Evolutionary conservation across 2,888 invertebrate genomes (phyloP).

Genomic region (Autographa pulchrina): DNA sequence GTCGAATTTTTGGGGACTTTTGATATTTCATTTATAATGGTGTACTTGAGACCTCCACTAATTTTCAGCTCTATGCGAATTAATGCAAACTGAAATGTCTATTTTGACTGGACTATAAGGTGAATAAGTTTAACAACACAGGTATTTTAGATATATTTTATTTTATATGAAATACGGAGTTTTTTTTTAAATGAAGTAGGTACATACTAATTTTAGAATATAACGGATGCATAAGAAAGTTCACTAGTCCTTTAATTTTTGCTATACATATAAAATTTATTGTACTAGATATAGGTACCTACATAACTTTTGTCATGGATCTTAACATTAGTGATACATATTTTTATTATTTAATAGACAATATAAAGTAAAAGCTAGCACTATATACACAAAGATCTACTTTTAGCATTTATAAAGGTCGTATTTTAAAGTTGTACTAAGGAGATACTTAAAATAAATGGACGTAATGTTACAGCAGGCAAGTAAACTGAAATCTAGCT

Average conservation of each 20-base stretch:
- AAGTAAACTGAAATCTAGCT: too few species aligned
- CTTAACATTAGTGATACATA: background rate
- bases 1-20: too few species aligned
- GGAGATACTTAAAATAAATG: background rate
- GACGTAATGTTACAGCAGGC: too few species aligned
- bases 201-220: background rate
- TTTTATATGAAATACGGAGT: background rate
- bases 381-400: background rate
- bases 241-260: background rate
- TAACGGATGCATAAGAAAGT: background rate
- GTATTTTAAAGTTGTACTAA: background rate
- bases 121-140: background rate
- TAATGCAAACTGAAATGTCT: too few species aligned
- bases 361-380: background rate
- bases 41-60: too few species aligned
- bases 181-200: background rate
- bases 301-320: slow-evolving; percentile 1
- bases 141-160: background rate
- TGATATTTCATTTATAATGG: too few species aligned
- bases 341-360: background rate
- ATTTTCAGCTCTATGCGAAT: too few species aligned
- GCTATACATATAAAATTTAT: background rate
- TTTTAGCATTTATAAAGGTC: background rate
- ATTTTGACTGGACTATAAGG: too few species aligned
- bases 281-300: background rate